Evolutionary conservation across 2,113 vertebrate species (phyloP), one percentile per base, ranked within the genome.

Genomic region (Lucifuga dentata): DNA sequence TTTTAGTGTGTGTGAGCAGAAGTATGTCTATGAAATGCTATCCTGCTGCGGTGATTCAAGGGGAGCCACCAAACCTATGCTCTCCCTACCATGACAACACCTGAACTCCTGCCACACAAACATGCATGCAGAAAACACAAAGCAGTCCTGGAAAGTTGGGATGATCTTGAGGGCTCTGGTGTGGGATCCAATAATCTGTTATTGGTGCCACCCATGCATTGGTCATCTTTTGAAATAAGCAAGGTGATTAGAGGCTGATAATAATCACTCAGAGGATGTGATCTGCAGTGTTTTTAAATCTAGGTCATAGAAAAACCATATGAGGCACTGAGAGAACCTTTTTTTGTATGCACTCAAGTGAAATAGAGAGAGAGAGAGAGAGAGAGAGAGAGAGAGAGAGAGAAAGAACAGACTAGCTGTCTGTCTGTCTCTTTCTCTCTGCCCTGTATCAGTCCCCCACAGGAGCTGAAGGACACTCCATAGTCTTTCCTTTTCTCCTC

Each of bases 41-140:
- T 11, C 15, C 12, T 74, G 35, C 17, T 1, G 1, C 15, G 11
- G 8, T 24, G 23, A 26, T 38, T 66, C 46, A 59, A 52, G 44
- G 52, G 59, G 40, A 67, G 17, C 21, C 20, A 15, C 20, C 45
- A 45, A n/a, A 15, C 23, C n/a, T n/a, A n/a, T n/a, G n/a, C n/a
- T n/a, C n/a, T n/a, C n/a, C n/a, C n/a, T n/a, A n/a, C n/a, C n/a
- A n/a, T n/a, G n/a, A n/a, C n/a, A n/a, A n/a, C n/a, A n/a, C n/a
- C n/a, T n/a, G n/a, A n/a, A n/a, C n/a, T n/a, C n/a, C n/a, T n/a
- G n/a, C n/a, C n/a, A n/a, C n/a, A n/a, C n/a, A n/a, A n/a, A n/a
- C n/a, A n/a, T n/a, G n/a, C n/a, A n/a, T n/a, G n/a, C n/a, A n/a
- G n/a, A n/a, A n/a, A n/a, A n/a, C n/a, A n/a, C n/a, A n/a, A n/a